Evolutionary conservation across 2,888 invertebrate genomes (phyloP).

Genomic region (Acleris emargana): DNA sequence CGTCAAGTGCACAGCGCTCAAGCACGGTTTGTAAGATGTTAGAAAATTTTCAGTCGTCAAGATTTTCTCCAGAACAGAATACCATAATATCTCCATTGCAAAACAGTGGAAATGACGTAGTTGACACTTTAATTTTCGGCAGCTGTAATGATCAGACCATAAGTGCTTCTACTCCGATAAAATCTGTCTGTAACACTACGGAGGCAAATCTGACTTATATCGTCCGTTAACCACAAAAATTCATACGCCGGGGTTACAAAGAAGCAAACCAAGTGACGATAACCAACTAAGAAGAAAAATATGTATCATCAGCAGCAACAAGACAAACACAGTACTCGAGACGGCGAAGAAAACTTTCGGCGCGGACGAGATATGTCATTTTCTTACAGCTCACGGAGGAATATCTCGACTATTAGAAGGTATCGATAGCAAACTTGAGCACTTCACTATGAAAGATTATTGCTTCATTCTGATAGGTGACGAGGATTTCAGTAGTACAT

Average conservation of each 20-base stretch:
- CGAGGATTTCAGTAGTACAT: background rate
- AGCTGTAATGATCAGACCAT: background rate
- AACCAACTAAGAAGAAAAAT: background rate
- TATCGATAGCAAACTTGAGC: background rate
- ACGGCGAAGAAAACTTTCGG: background rate
- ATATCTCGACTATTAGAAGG: background rate
- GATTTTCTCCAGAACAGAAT: background rate
- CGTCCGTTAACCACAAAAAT: too few relatives aligned
- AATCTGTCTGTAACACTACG: too few relatives aligned
- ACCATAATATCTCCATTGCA: background rate
- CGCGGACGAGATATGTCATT: background rate
- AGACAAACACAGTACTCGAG: background rate
- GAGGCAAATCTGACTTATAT: too few relatives aligned
- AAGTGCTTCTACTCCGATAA: background rate
- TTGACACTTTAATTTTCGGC: background rate
- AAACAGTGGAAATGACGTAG: background rate
- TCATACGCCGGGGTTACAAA: too few relatives aligned
- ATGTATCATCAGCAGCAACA: constrained; percentile 3
- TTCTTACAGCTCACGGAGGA: background rate
- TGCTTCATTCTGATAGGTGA: background rate
- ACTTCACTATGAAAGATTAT: background rate
- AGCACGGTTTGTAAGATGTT: background rate
- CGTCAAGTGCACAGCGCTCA: background rate
- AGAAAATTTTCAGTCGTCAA: background rate
- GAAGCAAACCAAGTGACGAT: too few relatives aligned